Evolutionary conservation across 2,113 vertebrate genomes (phyloP).

Genomic region (Pelusios castaneus): DNA sequence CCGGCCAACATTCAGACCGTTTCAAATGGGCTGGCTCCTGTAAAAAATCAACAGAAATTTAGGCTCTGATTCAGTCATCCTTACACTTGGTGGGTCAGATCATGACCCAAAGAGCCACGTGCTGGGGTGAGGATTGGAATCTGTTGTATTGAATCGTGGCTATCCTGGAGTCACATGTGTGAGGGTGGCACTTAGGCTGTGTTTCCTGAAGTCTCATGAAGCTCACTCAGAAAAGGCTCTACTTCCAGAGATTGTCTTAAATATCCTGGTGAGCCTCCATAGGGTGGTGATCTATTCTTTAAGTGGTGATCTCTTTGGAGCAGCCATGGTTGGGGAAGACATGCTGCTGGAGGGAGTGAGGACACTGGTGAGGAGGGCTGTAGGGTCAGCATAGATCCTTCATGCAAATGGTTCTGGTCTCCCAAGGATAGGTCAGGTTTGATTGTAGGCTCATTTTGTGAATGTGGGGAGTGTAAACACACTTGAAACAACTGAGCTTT

Average conservation of each 20-base stretch:
- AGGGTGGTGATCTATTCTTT: background rate
- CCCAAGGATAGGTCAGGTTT: background rate
- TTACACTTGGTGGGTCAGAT: background rate
- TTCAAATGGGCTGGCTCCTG: background rate
- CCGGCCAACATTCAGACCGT: background rate
- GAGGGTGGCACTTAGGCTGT: background rate
- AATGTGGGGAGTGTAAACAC: background rate
- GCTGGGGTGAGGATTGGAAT: background rate
- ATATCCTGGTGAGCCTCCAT: background rate
- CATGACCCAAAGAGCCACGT: background rate
- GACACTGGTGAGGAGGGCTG: background rate
- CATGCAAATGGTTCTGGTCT: background rate
- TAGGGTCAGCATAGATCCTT: rapidly evolving
- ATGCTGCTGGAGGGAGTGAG: background rate
- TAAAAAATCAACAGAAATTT: background rate
- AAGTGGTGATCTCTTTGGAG: constrained; percentile 2
- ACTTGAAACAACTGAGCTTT: background rate
- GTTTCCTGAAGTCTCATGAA: background rate
- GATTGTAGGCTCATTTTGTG: background rate
- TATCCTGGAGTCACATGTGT: background rate
- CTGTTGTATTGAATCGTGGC: background rate
- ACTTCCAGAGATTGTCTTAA: background rate
- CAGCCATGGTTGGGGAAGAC: constrained; percentile 11
- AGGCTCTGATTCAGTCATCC: background rate
- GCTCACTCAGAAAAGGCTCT: background rate